Evolutionary conservation across 1,140 invertebrate genomes (phyloP).

Genomic region (Ceratina australensis): DNA sequence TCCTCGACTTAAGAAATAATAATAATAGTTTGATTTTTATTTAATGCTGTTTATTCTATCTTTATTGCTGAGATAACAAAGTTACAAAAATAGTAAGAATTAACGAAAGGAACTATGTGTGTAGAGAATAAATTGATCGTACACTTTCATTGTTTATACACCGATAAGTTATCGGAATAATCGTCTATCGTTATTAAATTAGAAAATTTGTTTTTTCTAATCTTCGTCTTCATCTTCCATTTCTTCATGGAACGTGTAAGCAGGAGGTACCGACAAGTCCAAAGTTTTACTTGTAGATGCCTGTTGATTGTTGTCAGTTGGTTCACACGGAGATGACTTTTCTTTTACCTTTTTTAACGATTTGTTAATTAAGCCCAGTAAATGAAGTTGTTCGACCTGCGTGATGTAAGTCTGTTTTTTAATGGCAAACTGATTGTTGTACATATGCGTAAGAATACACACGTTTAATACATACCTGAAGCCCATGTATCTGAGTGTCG

Average conservation of each 20-base stretch:
- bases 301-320: constrained; percentile 3
- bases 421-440: not conserved
- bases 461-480: constrained; percentile 62
- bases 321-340: not conserved
- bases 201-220: constrained; percentile 34
- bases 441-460: not conserved
- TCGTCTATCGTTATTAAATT: not conserved
- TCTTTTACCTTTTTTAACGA: constrained; percentile 1
- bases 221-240: constrained; percentile 60
- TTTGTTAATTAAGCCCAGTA: constrained; percentile 43
- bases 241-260: constrained; percentile 60
- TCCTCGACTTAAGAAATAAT: constrained; percentile 60
- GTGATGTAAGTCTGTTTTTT: constrained; percentile 25
- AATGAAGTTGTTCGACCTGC: constrained; percentile 72
- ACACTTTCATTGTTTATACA: not conserved
- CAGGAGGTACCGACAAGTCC: constrained; percentile 42
- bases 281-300: constrained; percentile 13
- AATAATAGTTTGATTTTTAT: constrained; percentile 63
- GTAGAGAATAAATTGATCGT: constrained; percentile 16
- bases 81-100: not conserved
- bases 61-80: constrained; percentile 27
- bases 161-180: not conserved
- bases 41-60: constrained; percentile 31
- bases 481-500: constrained; percentile 68
- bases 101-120: constrained; percentile 4